Percentiles rank a stretch among this genome's conserved stretches.
These are phyloP conservation scores for Motacilla tschutschensis DNA, from an alignment of 2,113 vertebrate genomes.

Conservation along the genomic window DNA sequence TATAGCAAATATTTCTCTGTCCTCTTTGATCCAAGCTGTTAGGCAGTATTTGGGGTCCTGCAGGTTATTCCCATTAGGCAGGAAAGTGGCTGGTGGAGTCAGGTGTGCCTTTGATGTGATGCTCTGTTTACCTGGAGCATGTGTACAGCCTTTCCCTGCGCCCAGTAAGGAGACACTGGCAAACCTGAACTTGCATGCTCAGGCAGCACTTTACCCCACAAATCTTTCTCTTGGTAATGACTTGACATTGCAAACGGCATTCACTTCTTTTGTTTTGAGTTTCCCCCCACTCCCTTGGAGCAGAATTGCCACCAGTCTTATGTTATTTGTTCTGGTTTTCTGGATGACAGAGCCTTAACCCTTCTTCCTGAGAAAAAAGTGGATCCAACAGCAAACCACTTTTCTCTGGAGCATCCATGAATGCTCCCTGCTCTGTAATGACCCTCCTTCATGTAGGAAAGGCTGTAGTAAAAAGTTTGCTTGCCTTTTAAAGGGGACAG, in stretches of 20 bases:
- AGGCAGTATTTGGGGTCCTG: conserved; percentile 13
- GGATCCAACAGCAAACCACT: not conserved
- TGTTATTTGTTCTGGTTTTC: not conserved
- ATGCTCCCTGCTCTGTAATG: not conserved
- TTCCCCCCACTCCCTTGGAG: not conserved
- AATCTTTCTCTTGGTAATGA: not conserved
- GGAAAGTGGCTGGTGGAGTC: not conserved
- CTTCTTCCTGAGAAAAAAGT: not conserved
- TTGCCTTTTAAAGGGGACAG: not conserved
- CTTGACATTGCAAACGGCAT: not conserved
- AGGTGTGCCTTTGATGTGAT: conserved; percentile 10
- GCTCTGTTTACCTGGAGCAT: not conserved
- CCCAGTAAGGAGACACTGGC: not conserved
- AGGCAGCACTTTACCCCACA: not conserved
- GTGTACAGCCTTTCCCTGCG: fast-evolving
- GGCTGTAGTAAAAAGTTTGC: fast-evolving
- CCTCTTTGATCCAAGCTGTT: conserved; percentile 40
- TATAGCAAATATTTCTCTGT: not conserved
- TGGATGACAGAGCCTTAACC: not conserved
- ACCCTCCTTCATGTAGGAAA: fast-evolving
- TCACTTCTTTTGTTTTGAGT: not conserved
- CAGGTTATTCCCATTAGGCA: conserved; percentile 39
- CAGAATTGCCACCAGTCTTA: not conserved
- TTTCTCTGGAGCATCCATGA: not conserved
- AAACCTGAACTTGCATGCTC: not conserved